Percentiles rank a stretch among this genome's conserved stretches.
phyloP scores from a whole-genome alignment of 2,113 vertebrate genomes.

The Piprites chloris region DNA sequence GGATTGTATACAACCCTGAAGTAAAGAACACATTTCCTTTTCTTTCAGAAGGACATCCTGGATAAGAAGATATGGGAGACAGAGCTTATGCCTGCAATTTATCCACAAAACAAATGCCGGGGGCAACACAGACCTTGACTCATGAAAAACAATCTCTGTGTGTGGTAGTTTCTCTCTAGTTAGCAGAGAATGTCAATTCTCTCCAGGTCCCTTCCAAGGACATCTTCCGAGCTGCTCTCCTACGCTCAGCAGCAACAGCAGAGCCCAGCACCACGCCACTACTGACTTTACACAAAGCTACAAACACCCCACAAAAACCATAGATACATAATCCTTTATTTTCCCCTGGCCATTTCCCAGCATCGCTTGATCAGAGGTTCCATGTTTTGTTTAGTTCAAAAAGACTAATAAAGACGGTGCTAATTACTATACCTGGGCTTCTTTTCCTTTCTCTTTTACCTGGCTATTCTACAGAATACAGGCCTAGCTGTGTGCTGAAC shows the following conservation, averaged over 20 bases:
- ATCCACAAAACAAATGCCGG: conserved; percentile 47
- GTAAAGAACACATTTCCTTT: conserved; percentile 43
- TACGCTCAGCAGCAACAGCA: background rate
- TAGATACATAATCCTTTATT: background rate
- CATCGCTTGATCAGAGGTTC: background rate
- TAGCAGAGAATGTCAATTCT: conserved; percentile 9
- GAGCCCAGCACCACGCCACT: background rate
- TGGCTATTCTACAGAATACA: background rate
- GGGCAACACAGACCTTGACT: conserved; percentile 33
- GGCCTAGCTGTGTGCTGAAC: background rate
- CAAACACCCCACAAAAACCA: background rate
- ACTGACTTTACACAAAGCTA: background rate
- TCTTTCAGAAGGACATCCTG: conserved; percentile 35
- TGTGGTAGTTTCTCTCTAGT: background rate
- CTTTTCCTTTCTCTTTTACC: background rate
- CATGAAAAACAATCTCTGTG: conserved; percentile 27
- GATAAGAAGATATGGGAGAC: conserved; percentile 43
- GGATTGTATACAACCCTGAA: background rate
- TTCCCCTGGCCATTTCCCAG: background rate
- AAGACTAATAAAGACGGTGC: background rate
- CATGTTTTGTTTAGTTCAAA: background rate
- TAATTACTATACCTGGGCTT: background rate
- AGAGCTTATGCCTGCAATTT: conserved; percentile 23
- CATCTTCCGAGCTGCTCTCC: background rate
- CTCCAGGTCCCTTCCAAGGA: conserved; percentile 8